phyloP scores from a whole-genome alignment of 2,888 invertebrate species.

The Periphyllus acericola region DNA sequence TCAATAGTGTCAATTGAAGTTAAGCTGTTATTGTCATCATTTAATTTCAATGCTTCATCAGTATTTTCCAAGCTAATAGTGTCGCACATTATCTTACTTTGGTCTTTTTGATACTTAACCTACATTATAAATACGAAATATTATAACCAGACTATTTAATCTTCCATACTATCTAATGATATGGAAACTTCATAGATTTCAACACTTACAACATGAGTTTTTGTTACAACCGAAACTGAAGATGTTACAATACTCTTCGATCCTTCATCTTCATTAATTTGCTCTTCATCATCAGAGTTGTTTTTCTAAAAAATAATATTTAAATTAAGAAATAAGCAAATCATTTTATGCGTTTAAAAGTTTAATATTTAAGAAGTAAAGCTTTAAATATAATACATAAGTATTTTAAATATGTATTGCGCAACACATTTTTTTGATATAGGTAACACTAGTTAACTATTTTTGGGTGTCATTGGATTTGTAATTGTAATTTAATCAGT shows the following conservation, averaged over 20 bases:
- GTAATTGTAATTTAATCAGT: no score
- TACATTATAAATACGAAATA: background rate
- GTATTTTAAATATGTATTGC: no score
- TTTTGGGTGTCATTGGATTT: no score
- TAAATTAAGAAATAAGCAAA: no score
- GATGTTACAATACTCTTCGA: background rate
- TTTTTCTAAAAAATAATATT: constrained; percentile 20
- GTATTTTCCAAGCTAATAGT: background rate
- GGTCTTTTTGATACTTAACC: constrained; percentile 2
- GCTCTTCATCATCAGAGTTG: constrained; percentile 4
- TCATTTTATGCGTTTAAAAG: no score
- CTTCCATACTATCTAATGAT: background rate
- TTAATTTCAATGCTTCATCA: background rate
- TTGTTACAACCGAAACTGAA: constrained; percentile 1
- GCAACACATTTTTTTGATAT: no score
- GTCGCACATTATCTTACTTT: background rate
- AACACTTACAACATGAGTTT: constrained; percentile 37
- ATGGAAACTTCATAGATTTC: background rate
- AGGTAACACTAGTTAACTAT: no score
- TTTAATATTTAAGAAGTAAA: no score
- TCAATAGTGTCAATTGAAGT: background rate
- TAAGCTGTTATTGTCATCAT: background rate
- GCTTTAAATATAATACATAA: no score
- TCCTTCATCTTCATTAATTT: background rate
- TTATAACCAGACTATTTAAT: background rate